Percentiles rank a stretch among this genome's conserved stretches.
These are phyloP conservation scores for Sebastes schlegelii DNA, from an alignment of 2,113 vertebrate species.

Conservation along the genomic window DNA sequence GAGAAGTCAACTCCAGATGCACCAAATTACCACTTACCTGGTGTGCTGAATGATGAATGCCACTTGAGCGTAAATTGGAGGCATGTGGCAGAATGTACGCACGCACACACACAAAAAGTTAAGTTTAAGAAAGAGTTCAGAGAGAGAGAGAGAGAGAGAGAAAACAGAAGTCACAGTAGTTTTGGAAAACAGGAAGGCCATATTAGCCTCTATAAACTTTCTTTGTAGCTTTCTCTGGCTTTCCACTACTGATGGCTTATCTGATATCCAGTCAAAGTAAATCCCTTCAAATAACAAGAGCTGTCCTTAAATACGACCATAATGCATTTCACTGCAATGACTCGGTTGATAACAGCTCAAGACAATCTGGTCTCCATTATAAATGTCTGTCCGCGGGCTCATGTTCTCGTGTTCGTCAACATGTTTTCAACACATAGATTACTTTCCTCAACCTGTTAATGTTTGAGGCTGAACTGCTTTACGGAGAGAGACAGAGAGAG, in stretches of 20 bases:
- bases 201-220: conserved; percentile 44
- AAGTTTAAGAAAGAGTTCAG: not conserved
- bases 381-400: conserved; percentile 5
- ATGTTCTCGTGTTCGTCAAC: conserved; percentile 25
- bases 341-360: conserved; percentile 27
- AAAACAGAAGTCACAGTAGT: conserved; percentile 8
- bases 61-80: too few species aligned
- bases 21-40: too few species aligned
- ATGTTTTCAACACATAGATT: conserved; percentile 52
- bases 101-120: conserved; percentile 4
- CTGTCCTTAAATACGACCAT: conserved; percentile 35
- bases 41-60: too few species aligned
- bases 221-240: conserved; percentile 35
- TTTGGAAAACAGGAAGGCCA: conserved; percentile 34
- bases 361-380: conserved; percentile 53
- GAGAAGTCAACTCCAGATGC: too few species aligned
- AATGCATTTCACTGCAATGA: conserved; percentile 34
- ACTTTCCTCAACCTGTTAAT: conserved; percentile 27
- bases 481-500: conserved; percentile 33
- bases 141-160: not conserved
- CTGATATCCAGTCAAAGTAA: conserved; percentile 65
- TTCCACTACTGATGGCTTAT: conserved; percentile 54
- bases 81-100: too few species aligned
- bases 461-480: conserved; percentile 33
- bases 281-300: conserved; percentile 47